phyloP scores from a whole-genome alignment of 1,140 invertebrate species.

The Frieseomelitta varia region DNA sequence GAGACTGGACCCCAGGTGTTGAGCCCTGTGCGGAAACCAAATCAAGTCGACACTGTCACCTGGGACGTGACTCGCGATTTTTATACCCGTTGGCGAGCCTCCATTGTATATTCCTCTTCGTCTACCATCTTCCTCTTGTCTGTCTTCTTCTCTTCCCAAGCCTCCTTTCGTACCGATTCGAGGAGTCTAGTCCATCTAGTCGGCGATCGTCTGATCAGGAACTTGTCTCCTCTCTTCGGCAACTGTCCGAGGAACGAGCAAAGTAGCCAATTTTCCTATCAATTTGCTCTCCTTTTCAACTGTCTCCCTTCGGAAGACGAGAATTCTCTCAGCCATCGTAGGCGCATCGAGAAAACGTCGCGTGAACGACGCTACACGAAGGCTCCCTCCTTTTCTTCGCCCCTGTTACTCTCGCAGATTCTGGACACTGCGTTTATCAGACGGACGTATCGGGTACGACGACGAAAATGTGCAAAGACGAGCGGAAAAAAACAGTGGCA shows the following conservation, averaged over 20 bases:
- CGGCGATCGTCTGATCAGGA: conserved; percentile 18
- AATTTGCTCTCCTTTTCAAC: conserved; percentile 42
- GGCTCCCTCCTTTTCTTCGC: background rate
- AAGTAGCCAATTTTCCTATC: conserved; percentile 49
- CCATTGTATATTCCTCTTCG: background rate
- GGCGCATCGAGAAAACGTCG: conserved; percentile 26
- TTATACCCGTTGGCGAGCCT: conserved; percentile 64
- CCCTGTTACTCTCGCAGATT: conserved; percentile 22
- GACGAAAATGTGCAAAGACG: background rate
- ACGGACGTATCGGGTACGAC: conserved; percentile 6
- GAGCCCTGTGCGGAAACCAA: conserved; percentile 83
- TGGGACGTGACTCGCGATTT: conserved; percentile 81
- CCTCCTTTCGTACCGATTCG: background rate
- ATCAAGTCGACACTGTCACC: conserved; percentile 83
- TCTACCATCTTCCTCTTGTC: background rate
- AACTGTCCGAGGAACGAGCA: background rate
- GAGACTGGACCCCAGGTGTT: conserved; percentile 82
- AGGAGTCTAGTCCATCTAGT: background rate
- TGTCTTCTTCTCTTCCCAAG: background rate
- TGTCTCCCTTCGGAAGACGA: background rate
- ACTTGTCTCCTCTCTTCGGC: background rate
- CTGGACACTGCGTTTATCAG: conserved; percentile 37
- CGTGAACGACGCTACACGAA: conserved; percentile 32
- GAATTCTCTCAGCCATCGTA: conserved; percentile 5
- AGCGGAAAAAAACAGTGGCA: background rate